Evolutionary conservation across 2,797 vertebrate species (phyloP).

Genomic region (Nasua narica): DNA sequence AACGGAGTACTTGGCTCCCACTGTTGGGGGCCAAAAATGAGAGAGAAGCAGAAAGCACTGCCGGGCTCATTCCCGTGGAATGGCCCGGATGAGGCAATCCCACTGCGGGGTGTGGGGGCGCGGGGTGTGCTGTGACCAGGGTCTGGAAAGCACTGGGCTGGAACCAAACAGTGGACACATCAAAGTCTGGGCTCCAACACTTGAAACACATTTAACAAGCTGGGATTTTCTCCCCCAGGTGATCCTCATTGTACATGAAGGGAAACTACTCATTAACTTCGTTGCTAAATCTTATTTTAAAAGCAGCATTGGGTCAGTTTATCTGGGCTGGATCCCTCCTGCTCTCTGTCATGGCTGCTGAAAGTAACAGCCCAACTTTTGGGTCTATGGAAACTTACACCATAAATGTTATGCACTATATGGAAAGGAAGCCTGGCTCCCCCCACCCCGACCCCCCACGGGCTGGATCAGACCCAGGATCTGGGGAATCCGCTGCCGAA

Average conservation of each 20-base stretch:
- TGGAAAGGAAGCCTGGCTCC: background rate
- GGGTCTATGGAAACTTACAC: background rate
- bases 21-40: background rate
- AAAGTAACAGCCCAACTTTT: background rate
- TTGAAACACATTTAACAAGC: background rate
- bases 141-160: background rate
- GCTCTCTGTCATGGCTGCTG: background rate
- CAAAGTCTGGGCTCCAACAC: background rate
- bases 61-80: background rate
- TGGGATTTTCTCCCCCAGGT: background rate
- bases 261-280: no score
- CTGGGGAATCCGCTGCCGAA: background rate
- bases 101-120: rapidly evolving
- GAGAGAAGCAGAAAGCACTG: background rate
- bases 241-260: background rate
- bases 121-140: background rate
- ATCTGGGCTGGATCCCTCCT: background rate
- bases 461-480: background rate
- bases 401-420: background rate
- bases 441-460: background rate
- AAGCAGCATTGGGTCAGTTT: background rate
- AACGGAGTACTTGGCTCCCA: background rate
- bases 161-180: background rate
- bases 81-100: background rate
- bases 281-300: background rate